These are phyloP conservation scores for Miniopterus natalensis DNA, from an alignment of 2,113 vertebrate genomes.

Conservation along the genomic window DNA sequence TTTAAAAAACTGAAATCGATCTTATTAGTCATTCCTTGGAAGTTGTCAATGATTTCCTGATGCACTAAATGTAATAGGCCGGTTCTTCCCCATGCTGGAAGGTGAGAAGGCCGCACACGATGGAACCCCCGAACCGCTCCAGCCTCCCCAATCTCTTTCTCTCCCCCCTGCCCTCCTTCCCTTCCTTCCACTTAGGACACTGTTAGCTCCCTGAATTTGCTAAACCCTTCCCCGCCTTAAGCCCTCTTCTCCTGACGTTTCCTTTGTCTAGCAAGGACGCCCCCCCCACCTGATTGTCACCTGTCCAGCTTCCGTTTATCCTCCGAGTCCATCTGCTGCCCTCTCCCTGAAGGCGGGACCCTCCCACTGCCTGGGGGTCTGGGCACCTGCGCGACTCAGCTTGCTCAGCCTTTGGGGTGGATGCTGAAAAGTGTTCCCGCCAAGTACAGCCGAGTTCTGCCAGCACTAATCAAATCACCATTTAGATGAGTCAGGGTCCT, in stretches of 20 bases:
- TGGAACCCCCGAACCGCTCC: too few species aligned
- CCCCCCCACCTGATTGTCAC: fast-evolving
- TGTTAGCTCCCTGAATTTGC: not conserved
- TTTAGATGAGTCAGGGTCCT: not conserved
- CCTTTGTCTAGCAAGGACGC: not conserved
- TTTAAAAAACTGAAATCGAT: not conserved
- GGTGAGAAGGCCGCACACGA: fast-evolving
- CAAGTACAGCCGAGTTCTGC: not conserved
- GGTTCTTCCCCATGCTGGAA: not conserved
- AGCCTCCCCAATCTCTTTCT: not conserved
- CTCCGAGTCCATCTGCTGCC: not conserved
- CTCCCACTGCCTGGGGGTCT: not conserved
- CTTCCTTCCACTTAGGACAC: not conserved
- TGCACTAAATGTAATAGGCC: too few species aligned
- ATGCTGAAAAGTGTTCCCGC: too few species aligned
- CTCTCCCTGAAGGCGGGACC: not conserved
- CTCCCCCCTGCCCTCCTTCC: not conserved
- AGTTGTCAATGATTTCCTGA: not conserved
- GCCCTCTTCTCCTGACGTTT: not conserved
- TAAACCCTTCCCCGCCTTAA: not conserved
- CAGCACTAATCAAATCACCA: not conserved
- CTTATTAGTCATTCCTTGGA: not conserved
- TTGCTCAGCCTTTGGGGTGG: not conserved
- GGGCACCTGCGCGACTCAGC: not conserved
- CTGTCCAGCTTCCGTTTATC: not conserved